phyloP scores from a whole-genome alignment of 23 tunicate species.

The Ascidia mentula region DNA sequence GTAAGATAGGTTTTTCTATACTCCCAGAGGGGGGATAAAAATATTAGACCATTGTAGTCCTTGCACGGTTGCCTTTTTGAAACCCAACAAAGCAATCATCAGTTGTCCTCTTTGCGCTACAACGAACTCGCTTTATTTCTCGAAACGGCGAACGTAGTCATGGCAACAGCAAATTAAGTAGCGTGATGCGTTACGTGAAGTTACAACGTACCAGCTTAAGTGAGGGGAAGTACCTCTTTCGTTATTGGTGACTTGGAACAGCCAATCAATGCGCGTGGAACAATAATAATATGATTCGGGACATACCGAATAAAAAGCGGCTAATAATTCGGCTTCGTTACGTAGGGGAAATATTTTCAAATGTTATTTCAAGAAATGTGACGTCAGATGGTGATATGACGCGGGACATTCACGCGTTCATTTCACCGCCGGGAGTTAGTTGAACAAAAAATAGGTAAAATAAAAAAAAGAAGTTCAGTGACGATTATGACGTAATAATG shows the following conservation, averaged over 20 bases:
- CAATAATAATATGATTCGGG: background rate
- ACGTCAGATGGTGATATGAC: background rate
- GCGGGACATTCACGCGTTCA: background rate
- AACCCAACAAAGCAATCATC: too few species aligned
- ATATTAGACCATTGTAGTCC: too few species aligned
- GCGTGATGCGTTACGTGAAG: background rate
- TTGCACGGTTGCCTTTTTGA: too few species aligned
- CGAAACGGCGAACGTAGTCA: slow-evolving; percentile 6
- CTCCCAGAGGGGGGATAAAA: too few species aligned
- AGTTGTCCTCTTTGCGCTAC: too few species aligned
- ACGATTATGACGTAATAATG: slow-evolving; percentile 2
- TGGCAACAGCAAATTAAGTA: background rate
- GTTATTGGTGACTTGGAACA: background rate
- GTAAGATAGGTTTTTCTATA: too few species aligned
- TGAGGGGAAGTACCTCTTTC: background rate
- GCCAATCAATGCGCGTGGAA: slow-evolving; percentile 3
- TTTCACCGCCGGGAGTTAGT: background rate
- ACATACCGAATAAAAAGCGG: background rate
- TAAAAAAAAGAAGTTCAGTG: background rate
- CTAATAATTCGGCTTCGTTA: background rate
- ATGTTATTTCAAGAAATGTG: background rate
- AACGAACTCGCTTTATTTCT: slow-evolving; percentile 3
- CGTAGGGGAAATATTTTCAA: background rate
- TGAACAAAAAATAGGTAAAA: background rate
- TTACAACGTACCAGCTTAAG: background rate